phyloP scores from a whole-genome alignment of 2,888 invertebrate species.

The Balanococcus diminutus region DNA sequence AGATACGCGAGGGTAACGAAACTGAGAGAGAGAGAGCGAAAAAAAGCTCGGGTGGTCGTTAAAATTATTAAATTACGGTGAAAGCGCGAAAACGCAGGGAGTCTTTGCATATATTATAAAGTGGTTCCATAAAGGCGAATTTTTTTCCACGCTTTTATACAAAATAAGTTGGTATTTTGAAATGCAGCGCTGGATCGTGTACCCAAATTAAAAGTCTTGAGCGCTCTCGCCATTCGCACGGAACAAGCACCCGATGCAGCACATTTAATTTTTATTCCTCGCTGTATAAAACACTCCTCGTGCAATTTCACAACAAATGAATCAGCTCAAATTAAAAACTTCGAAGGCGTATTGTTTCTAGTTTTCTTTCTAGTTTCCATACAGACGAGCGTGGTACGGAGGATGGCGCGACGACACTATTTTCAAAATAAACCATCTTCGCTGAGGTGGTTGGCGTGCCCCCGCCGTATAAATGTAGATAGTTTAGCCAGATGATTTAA shows the following conservation, averaged over 20 bases:
- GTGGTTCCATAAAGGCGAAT: slow-evolving; percentile 7
- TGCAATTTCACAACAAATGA: neutral
- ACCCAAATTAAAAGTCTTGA: neutral
- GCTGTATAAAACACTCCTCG: neutral
- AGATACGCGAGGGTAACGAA: neutral
- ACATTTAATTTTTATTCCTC: neutral
- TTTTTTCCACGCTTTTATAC: neutral
- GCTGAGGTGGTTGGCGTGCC: neutral
- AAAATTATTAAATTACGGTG: slow-evolving; percentile 23
- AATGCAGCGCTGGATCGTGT: neutral
- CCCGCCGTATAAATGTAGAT: neutral
- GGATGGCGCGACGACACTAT: neutral
- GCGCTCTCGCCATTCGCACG: neutral
- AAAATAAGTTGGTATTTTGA: neutral
- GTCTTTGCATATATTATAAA: slow-evolving; percentile 27
- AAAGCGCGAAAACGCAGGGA: slow-evolving; percentile 12
- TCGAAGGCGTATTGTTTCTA: neutral
- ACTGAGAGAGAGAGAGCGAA: neutral
- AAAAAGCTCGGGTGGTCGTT: slow-evolving; percentile 26
- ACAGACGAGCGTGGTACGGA: neutral
- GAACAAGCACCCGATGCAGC: no score
- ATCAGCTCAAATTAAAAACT: neutral
- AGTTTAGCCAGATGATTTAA: neutral
- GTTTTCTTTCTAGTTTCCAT: neutral
- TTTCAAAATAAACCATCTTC: neutral